phyloP scores from a whole-genome alignment of 2,797 vertebrate genomes.

The Lateolabrax maculatus region DNA sequence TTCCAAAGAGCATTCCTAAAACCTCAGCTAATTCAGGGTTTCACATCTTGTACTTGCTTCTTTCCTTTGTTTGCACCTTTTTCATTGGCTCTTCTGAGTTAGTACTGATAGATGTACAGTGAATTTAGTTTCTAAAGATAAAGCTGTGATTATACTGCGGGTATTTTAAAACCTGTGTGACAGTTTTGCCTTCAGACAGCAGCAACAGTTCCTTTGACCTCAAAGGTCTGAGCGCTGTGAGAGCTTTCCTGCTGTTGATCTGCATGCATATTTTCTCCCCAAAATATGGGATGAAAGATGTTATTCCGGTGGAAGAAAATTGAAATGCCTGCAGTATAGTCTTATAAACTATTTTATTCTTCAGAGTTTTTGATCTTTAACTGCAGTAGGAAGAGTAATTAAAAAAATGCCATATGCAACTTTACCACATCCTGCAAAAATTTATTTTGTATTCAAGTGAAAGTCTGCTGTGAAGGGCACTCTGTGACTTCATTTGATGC shows the following conservation, averaged over 20 bases:
- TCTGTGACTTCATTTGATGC: constrained; percentile 35
- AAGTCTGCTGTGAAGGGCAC: constrained; percentile 35
- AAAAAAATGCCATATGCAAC: neutral
- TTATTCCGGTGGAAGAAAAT: neutral
- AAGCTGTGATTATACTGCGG: neutral
- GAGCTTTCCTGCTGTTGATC: neutral
- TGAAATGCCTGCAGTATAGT: neutral
- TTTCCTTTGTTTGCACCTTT: neutral
- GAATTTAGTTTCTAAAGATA: neutral
- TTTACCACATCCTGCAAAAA: neutral
- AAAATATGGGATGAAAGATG: neutral
- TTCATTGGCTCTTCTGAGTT: neutral
- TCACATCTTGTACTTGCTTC: neutral
- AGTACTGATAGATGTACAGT: neutral
- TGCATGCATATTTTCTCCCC: neutral
- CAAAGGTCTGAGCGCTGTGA: neutral
- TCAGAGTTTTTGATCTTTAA: constrained; percentile 6
- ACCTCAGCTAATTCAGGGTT: neutral
- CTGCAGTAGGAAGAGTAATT: neutral
- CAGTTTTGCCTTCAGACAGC: neutral
- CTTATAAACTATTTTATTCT: neutral
- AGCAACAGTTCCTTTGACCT: constrained; percentile 1
- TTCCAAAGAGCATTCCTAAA: too few relatives aligned
- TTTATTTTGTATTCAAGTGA: constrained; percentile 4
- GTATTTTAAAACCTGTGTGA: neutral